phyloP scores from a whole-genome alignment of 2,113 vertebrate genomes.

The Leuciscus idus region DNA sequence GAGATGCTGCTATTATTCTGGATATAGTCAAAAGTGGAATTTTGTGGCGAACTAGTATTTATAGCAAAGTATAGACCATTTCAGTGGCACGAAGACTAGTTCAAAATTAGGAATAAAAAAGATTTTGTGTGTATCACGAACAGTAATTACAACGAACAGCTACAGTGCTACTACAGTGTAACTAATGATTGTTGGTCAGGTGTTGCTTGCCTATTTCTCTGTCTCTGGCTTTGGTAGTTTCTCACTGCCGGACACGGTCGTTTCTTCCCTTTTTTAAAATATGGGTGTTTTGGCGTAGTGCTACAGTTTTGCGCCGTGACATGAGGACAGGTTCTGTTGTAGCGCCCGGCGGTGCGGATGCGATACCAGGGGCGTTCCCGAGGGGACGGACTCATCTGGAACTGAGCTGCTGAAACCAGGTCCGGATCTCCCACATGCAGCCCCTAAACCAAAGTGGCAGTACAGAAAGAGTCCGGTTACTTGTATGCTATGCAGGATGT shows the following conservation, averaged over 20 bases:
- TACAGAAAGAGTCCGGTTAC: conserved; percentile 4
- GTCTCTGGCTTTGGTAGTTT: neutral
- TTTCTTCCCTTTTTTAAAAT: neutral
- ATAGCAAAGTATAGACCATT: neutral
- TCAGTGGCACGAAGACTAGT: neutral
- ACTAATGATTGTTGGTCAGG: conserved; percentile 12
- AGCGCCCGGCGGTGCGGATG: conserved; percentile 67
- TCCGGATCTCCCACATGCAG: conserved; percentile 46
- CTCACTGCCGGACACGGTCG: neutral
- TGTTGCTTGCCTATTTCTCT: neutral
- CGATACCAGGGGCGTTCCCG: conserved; percentile 76
- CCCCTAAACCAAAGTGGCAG: conserved; percentile 22
- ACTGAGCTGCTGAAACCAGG: conserved; percentile 63
- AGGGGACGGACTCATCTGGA: conserved; percentile 69
- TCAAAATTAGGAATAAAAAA: too few species aligned
- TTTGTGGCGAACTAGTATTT: conserved; percentile 7
- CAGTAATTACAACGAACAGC: neutral
- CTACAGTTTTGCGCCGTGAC: conserved; percentile 54
- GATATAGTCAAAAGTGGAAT: neutral
- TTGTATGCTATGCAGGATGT: neutral
- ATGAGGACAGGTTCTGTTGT: conserved; percentile 70
- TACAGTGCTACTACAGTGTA: conserved; percentile 16
- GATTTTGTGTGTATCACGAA: too few species aligned
- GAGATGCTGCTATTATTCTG: conserved; percentile 6
- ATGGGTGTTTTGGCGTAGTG: conserved; percentile 39